Percentiles rank a stretch among this genome's conserved stretches.
Conservation (phyloP, 2,113 vertebrate species). For the Psephotus haematonotus region DNA sequence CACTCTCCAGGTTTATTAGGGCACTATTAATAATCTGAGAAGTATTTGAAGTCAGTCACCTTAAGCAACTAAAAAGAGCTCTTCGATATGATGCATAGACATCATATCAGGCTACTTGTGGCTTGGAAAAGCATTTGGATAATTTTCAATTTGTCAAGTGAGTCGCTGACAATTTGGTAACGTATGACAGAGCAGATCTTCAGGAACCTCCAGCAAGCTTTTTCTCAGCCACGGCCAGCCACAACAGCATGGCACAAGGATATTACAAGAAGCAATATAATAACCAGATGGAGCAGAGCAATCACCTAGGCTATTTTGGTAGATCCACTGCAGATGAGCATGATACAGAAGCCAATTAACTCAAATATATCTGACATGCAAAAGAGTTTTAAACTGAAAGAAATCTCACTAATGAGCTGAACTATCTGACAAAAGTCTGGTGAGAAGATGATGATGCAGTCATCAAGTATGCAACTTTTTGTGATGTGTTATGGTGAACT, state of each 20-base stretch:
- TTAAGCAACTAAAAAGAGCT: constrained; percentile 31
- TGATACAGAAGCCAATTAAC: constrained; percentile 4
- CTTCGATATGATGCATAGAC: constrained; percentile 18
- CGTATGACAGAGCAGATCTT: not conserved
- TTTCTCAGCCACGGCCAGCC: not conserved
- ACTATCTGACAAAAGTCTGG: not conserved
- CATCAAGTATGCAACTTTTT: not conserved
- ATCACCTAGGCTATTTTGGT: constrained; percentile 23
- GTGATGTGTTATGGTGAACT: not conserved
- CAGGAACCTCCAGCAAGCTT: not conserved
- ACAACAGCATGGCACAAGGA: not conserved
- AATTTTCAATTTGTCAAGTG: constrained; percentile 53
- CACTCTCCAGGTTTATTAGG: constrained; percentile 58
- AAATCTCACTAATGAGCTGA: not conserved
- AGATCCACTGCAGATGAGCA: constrained; percentile 7
- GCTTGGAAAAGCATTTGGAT: constrained; percentile 50
- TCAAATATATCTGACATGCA: not conserved
- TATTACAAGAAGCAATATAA: not conserved
- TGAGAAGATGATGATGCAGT: not conserved
- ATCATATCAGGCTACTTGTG: constrained; percentile 50
- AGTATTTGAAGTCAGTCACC: constrained; percentile 55
- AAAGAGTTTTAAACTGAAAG: not conserved
- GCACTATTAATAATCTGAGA: constrained; percentile 51
- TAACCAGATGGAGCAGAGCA: constrained; percentile 33
- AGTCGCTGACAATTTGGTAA: constrained; percentile 36